Percentiles rank a stretch among this genome's conserved stretches.
Conservation (phyloP, 2,113 vertebrate species). For the Tragulus kanchil region DNA sequence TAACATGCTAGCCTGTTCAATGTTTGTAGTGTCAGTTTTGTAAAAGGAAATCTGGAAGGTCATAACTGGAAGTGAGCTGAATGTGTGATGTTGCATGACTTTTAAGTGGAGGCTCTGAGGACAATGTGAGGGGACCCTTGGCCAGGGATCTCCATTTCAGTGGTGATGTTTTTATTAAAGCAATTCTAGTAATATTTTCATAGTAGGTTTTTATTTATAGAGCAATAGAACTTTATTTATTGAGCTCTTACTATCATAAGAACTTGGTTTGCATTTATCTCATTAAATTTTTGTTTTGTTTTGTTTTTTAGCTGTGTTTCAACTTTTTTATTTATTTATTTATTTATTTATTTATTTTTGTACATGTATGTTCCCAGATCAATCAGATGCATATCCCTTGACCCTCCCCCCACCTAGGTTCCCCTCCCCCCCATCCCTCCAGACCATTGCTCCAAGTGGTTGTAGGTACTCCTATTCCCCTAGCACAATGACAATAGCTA, state of each 20-base stretch:
- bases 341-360: too few relatives aligned
- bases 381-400: too few relatives aligned
- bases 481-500: too few relatives aligned
- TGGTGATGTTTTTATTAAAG: neutral
- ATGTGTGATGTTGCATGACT: neutral
- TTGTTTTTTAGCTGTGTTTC: too few relatives aligned
- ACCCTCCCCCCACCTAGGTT: too few relatives aligned
- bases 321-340: too few relatives aligned
- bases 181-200: neutral
- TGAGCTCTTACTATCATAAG: neutral
- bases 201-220: neutral
- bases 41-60: neutral
- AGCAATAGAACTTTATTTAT: neutral
- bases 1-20: neutral
- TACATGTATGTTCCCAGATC: too few relatives aligned
- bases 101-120: neutral
- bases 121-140: neutral
- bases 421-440: too few relatives aligned
- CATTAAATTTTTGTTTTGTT: constrained; percentile 7
- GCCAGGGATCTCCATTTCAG: neutral
- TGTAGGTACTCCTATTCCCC: too few relatives aligned
- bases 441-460: too few relatives aligned
- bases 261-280: neutral
- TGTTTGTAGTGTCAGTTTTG: neutral
- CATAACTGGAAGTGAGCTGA: neutral